phyloP scores from a whole-genome alignment of 2,888 invertebrate genomes.

The Drosophila nr. perissopoda region DNA sequence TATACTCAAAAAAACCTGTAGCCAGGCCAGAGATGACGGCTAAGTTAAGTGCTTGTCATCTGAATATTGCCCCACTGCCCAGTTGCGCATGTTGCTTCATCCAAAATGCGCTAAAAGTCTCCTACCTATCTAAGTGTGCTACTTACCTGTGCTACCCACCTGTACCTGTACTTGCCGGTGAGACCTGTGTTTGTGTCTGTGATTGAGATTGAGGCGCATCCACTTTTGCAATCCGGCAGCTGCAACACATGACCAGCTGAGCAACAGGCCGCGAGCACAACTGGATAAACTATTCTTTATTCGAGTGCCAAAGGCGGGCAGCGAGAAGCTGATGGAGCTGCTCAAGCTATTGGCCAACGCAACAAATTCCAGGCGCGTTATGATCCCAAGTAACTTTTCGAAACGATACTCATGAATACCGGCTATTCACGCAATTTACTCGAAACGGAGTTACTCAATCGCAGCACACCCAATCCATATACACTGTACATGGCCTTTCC shows the following conservation, averaged over 20 bases:
- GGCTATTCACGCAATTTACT: slow-evolving; percentile 91
- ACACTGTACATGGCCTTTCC: slow-evolving; percentile 95
- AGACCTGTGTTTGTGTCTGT: slow-evolving; percentile 17
- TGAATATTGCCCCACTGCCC: slow-evolving; percentile 19
- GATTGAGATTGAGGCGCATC: slow-evolving; percentile 47
- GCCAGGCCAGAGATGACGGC: slow-evolving; percentile 9
- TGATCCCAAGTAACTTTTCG: slow-evolving; percentile 89
- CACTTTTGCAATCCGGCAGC: slow-evolving; percentile 72
- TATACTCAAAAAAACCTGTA: slow-evolving; percentile 22
- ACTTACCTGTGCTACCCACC: slow-evolving; percentile 31
- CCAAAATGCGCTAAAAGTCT: slow-evolving; percentile 34
- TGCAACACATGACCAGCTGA: slow-evolving; percentile 65
- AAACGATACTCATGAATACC: slow-evolving; percentile 86
- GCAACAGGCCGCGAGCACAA: slow-evolving; percentile 79
- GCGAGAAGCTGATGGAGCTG: slow-evolving; percentile 94
- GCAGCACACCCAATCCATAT: slow-evolving; percentile 88
- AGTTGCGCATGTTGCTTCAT: slow-evolving; percentile 28
- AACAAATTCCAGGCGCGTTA: slow-evolving; percentile 91
- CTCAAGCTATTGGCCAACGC: slow-evolving; percentile 88
- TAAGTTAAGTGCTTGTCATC: slow-evolving; percentile 12
- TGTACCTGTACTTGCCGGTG: not conserved
- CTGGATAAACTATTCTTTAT: slow-evolving; percentile 93
- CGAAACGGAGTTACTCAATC: slow-evolving; percentile 89
- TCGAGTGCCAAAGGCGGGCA: slow-evolving; percentile 95
- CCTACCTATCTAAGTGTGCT: slow-evolving; percentile 20